These are phyloP conservation scores for Pachypeltis micranthus DNA, from an alignment of 1,140 invertebrate genomes.

Conservation along the genomic window DNA sequence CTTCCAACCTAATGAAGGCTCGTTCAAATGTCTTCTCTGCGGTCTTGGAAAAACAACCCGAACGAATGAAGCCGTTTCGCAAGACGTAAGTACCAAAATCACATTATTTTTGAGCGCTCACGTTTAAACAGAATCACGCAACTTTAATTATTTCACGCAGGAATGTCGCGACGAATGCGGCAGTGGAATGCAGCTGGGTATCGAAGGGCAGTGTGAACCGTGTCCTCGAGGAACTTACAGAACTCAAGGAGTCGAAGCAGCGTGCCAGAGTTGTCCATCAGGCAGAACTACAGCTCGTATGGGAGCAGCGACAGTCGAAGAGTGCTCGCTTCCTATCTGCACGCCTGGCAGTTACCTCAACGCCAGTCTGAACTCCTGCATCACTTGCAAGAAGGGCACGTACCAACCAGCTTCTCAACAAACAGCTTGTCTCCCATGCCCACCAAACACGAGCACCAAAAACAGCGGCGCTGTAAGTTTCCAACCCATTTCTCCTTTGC, in stretches of 20 bases:
- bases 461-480: slow-evolving; percentile 63
- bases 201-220: slow-evolving; percentile 81
- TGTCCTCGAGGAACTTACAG: slow-evolving; percentile 86
- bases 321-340: slow-evolving; percentile 84
- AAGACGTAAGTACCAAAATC: slow-evolving; percentile 36
- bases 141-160: slow-evolving; percentile 26
- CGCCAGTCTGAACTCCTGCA: slow-evolving; percentile 69
- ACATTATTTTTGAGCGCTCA: background rate
- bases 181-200: slow-evolving; percentile 73
- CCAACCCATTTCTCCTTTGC: no score
- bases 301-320: slow-evolving; percentile 70
- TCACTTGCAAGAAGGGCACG: slow-evolving; percentile 78
- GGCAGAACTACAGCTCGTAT: slow-evolving; percentile 76
- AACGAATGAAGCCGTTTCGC: slow-evolving; percentile 78
- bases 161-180: slow-evolving; percentile 85
- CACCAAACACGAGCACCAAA: slow-evolving; percentile 83
- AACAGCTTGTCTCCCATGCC: slow-evolving; percentile 74
- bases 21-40: slow-evolving; percentile 80
- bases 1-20: slow-evolving; percentile 81
- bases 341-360: slow-evolving; percentile 72
- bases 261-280: slow-evolving; percentile 76
- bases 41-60: slow-evolving; percentile 86
- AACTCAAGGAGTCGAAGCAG: slow-evolving; percentile 72
- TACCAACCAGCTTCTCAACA: slow-evolving; percentile 88
- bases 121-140: background rate